Evolutionary conservation across 2,797 vertebrate genomes (phyloP), one percentile per base, ranked within the genome.

Genomic region (Bradypodion ventrale): DNA sequence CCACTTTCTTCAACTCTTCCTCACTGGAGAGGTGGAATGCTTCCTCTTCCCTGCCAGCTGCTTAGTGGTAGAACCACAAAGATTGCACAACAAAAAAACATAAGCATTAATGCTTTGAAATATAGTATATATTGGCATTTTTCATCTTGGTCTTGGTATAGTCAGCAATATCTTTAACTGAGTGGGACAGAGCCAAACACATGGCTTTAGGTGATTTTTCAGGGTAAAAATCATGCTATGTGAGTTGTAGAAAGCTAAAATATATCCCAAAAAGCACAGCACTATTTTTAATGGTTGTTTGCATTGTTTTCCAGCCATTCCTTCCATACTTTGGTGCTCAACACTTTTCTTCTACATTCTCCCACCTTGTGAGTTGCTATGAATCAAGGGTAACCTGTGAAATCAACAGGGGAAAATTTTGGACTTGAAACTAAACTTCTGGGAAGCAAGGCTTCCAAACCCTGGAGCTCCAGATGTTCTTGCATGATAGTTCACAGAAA

Each of bases 91-190:
- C 25, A 85, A 72, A 29, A 37, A 81, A 74, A 63, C 63, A 63
- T 44, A 82, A 89, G 16, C n/a, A 88, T 69, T 60, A 82, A 83
- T 40, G 89, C 37, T 86, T 87, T 63, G 82, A 82, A 90, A 1
- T 66, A 87, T n/a, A n/a, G n/a, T n/a, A n/a, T 16, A 87, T 92
- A 83, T 80, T 60, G 85, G 79, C 84, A 6, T 23, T 70, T 52
- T 90, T 90, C 68, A 83, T 56, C 15, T 83, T 83, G 40, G 63
- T 23, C 21, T 2, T 69, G 6, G 27, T 68, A 7, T 15, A 40
- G 7, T 76, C 35, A 69, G 19, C 25, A 59, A 10, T 10, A 66
- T 65, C 27, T 76, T 7, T 32, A 25, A n/a, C 29, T 32, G 4
- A 68, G 19, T 37, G 19, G 32, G 7, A 8, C 25, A 16, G 6